Evolutionary conservation across 2,888 invertebrate species (phyloP), one percentile per base, ranked within the genome.

Genomic region (Nebria salina): DNA sequence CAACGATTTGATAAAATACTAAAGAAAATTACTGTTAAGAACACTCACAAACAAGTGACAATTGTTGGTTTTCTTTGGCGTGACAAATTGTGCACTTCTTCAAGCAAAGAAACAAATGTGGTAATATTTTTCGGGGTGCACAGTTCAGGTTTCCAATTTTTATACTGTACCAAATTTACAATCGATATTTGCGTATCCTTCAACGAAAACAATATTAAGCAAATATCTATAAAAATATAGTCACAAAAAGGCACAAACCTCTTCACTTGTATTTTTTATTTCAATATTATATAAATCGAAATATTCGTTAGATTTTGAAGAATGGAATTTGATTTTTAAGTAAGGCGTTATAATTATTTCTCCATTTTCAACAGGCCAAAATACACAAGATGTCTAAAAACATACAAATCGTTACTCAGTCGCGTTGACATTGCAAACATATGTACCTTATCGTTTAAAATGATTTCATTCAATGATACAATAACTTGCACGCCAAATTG

Each of bases 401-500:
- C 68, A 68, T 68, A 68, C 9, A 68, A 25, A 68, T 34, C 34
- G 34, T 54, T 54, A 7, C 7, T 54, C 2, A 54, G 8, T 54
- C 8, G 8, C 8, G 54, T 54, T 34, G 34, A 34, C 2, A 34
- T 34, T 34, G 34, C 20, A 20, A 34, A 2, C 0, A 70, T 65
- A 43, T 83, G 82, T 83, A 88, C 88, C 54, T 84, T 64, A 83
- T 88, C 86, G 2, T 85, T 79, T 34, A 83, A 72, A 78, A 86
- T 84, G 5, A 86, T 85, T 41, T 84, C 84, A 82, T 89, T 88
- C 15, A 89, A 78, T 64, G 86, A 85, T 0, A 89, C 84, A 76
- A 89, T 86, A 4, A 86, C 84, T 72, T 86, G 85, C 3, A 87
- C 84, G 80, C 86, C 86, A 34, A 86, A 85, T 82, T 89, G 88